These are phyloP conservation scores for Melangyna quadrimaculata DNA, from an alignment of 2,888 invertebrate genomes.

Conservation along the genomic window DNA sequence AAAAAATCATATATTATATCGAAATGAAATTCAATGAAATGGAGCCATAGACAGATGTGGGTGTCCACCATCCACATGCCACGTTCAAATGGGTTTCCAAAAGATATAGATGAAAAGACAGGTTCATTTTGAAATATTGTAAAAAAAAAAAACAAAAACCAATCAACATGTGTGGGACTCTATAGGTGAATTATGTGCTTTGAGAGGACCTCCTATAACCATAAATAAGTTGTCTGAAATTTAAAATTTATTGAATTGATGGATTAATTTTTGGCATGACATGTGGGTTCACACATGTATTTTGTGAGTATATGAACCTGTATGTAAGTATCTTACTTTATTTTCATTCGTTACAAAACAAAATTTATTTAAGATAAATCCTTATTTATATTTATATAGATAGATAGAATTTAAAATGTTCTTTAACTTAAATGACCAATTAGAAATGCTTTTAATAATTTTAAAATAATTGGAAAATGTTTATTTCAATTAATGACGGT, in stretches of 20 bases:
- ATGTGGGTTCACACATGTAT: neutral
- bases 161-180: neutral
- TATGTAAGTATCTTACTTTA: too few relatives aligned
- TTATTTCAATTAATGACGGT: too few relatives aligned
- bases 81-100: neutral
- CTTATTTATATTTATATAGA: too few relatives aligned
- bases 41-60: neutral
- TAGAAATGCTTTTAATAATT: too few relatives aligned
- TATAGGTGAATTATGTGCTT: neutral
- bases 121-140: neutral
- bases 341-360: too few relatives aligned
- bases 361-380: too few relatives aligned
- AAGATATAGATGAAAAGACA: neutral
- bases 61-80: neutral
- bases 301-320: neutral
- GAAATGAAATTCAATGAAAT: neutral
- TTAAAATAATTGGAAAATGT: too few relatives aligned
- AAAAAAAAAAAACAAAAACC: neutral
- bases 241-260: neutral
- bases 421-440: too few relatives aligned
- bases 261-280: neutral
- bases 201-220: neutral
- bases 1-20: neutral
- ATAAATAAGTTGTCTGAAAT: neutral
- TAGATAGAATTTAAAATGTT: too few relatives aligned